Percentiles rank a stretch among this genome's conserved stretches.
phyloP scores from a whole-genome alignment of 2,797 vertebrate genomes.

The Danio jaintianensis region DNA sequence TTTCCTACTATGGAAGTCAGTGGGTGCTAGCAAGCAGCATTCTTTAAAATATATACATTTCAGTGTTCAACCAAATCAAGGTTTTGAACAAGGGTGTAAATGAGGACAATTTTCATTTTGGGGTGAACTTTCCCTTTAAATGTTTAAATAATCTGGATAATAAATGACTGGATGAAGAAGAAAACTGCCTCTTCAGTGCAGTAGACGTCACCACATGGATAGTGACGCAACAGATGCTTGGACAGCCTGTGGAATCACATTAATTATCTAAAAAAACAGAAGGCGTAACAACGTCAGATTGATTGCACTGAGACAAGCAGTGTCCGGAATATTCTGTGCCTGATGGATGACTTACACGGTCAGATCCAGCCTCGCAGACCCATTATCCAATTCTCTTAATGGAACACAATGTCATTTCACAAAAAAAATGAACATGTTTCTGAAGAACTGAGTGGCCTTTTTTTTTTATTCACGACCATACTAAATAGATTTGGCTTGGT shows the following conservation, averaged over 20 bases:
- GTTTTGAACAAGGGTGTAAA: too few species aligned
- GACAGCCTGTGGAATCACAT: not conserved
- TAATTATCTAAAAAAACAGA: not conserved
- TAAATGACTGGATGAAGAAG: not conserved
- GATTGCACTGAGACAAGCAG: not conserved
- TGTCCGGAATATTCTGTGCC: not conserved
- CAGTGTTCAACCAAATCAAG: too few species aligned
- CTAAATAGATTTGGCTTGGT: not conserved
- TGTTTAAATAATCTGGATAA: too few species aligned
- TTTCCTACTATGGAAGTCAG: too few species aligned
- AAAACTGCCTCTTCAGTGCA: not conserved
- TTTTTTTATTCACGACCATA: not conserved
- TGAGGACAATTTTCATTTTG: too few species aligned
- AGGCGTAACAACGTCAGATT: constrained; percentile 5
- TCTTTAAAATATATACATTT: too few species aligned
- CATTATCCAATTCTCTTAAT: constrained; percentile 15
- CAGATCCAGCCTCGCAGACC: not conserved
- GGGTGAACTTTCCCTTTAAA: too few species aligned
- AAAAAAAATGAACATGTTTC: not conserved
- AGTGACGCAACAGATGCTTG: too few species aligned
- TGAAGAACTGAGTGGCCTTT: not conserved
- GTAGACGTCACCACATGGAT: not conserved
- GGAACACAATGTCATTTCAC: not conserved
- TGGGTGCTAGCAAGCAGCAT: too few species aligned
- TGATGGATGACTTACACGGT: constrained; percentile 11